Evolutionary conservation across 2,888 invertebrate genomes (phyloP).

Genomic region (Xanthorhoe spadicearia): DNA sequence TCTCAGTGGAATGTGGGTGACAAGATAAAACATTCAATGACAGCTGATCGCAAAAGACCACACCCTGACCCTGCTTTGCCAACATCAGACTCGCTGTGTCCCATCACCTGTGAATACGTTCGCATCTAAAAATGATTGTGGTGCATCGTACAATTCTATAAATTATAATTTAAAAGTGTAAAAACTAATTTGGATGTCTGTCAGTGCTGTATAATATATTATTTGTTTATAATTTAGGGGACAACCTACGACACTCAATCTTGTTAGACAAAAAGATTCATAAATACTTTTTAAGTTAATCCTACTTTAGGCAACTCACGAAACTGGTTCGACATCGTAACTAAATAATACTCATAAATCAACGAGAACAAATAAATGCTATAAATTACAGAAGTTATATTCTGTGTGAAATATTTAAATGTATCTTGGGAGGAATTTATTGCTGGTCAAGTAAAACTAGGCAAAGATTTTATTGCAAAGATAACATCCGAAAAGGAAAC

Average conservation of each 20-base stretch:
- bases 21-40: too few species aligned
- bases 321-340: conserved; percentile 40
- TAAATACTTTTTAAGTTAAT: conserved; percentile 38
- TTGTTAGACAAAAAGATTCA: conserved; percentile 39
- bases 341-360: conserved; percentile 43
- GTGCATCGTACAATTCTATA: conserved; percentile 1
- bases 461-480: conserved; percentile 34
- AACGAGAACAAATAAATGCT: conserved; percentile 40
- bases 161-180: conserved; percentile 11
- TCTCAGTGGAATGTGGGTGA: too few species aligned
- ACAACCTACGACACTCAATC: conserved; percentile 38
- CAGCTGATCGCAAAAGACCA: background rate
- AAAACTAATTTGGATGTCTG: conserved; percentile 21
- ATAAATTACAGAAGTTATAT: conserved; percentile 43
- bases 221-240: conserved; percentile 32
- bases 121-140: background rate
- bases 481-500: conserved; percentile 33
- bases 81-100: background rate
- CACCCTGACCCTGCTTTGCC: too few species aligned
- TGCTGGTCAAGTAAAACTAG: conserved; percentile 32
- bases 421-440: conserved; percentile 38
- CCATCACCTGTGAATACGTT: background rate
- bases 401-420: conserved; percentile 40
- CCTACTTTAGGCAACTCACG: conserved; percentile 31
- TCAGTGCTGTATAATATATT: conserved; percentile 25